Conservation (phyloP, 64 coral and sea anemone species). For the Stichodactyla mertensii region DNA sequence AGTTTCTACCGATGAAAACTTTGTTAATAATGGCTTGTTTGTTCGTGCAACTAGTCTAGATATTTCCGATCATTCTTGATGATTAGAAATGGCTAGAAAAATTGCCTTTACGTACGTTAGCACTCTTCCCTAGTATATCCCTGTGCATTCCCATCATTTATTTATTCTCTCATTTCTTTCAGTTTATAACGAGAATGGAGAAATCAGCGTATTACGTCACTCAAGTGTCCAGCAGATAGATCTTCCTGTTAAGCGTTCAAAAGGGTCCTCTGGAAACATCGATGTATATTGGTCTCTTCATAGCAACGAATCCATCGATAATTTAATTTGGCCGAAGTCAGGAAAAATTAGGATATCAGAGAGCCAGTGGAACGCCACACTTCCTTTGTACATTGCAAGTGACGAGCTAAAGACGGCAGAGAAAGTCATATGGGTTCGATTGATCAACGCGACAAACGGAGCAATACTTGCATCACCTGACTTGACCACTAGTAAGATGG, state of each 20-base stretch:
- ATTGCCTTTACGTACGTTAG: conserved; percentile 49
- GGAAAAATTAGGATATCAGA: conserved; percentile 46
- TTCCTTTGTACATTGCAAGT: conserved; percentile 35
- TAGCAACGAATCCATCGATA: conserved; percentile 31
- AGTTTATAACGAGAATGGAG: conserved; percentile 64
- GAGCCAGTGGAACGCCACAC: conserved; percentile 73
- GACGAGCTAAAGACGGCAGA: conserved; percentile 37
- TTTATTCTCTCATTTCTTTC: background rate
- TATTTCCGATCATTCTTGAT: too few species aligned
- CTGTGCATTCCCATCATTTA: background rate
- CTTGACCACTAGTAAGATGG: conserved; percentile 43
- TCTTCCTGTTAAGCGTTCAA: conserved; percentile 61
- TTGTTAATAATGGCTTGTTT: too few species aligned
- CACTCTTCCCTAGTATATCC: conserved; percentile 39
- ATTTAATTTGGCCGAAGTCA: conserved; percentile 63
- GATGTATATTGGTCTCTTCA: conserved; percentile 57
- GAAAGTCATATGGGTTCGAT: conserved; percentile 20
- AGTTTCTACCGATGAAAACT: too few species aligned
- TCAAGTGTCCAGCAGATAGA: conserved; percentile 52
- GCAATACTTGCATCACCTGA: conserved; percentile 64
- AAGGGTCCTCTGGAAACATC: conserved; percentile 66
- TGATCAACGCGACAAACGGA: conserved; percentile 41
- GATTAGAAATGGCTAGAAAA: too few species aligned
- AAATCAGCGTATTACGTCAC: conserved; percentile 32
- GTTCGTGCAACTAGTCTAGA: too few species aligned